Evolutionary conservation across 2,797 vertebrate genomes (phyloP), one percentile per base, ranked within the genome.

Genomic region (Dipus sagitta): DNA sequence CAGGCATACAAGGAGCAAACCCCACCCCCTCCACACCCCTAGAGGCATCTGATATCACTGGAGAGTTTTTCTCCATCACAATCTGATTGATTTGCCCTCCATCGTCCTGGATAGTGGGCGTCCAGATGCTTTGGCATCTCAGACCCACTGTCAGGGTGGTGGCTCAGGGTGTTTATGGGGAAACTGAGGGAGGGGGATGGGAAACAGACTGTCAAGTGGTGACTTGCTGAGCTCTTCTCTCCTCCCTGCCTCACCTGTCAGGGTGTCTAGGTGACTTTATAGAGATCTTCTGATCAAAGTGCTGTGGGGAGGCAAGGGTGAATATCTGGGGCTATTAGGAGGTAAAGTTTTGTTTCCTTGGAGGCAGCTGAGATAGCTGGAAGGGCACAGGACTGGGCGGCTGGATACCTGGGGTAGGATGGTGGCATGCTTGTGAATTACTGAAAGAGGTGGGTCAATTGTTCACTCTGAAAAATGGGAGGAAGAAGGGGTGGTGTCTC

Each of bases 401-500:
- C 78, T 58, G 62, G 82, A 42, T 26, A 21, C 21, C n/a, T 20
- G 6, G 24, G 7, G 76, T n/a, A 71, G 83, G 83, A 32, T 18
- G 0, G 0, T 34, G 26, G 21, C 52, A 82, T 32, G 62, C 58
- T 81, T 26, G 7, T 42, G 54, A 81, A 88, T 85, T 52, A 32
- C 34, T 54, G 9, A 26, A 52, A 60, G 86, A 72, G 38, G 54
- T 71, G 68, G 83, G 42, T 64, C 58, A 76, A 17, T 24, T 20
- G 67, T 83, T 65, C 6, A 68, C 26, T 92, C 94, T 93, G 93
- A 91, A 62, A 94, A 94, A 96, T 94, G 94, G 94, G 92, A 26
- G 77, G 17, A 62, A 68, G 67, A 32, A 42, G 86, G 65, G 87
- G n/a, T 28, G 79, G 81, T n/a, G 4, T 71, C 88, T 80, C 85